A percentile compares a stretch with the other conserved stretches of the same genome.
phyloP scores from a whole-genome alignment of 2,888 invertebrate genomes.

The Plagodis pulveraria region DNA sequence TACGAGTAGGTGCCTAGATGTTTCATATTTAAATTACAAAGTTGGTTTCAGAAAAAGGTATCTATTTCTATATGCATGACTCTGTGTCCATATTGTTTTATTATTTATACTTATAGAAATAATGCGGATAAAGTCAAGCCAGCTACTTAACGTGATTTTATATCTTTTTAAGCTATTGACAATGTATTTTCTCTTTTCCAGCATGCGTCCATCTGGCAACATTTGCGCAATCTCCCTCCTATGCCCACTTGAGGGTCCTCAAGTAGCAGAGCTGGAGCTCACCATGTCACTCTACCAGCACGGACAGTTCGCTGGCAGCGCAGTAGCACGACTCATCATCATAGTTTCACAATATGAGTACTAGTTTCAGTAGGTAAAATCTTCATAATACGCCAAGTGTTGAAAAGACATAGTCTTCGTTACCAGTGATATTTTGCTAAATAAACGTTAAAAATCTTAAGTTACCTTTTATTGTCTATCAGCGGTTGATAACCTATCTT shows the following conservation, averaged over 20 bases:
- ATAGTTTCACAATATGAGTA: conserved; percentile 93
- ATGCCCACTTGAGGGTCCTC: conserved; percentile 92
- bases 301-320: conserved; percentile 90
- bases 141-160: neutral
- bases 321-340: conserved; percentile 93
- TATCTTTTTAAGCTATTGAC: neutral
- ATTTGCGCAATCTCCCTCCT: conserved; percentile 91
- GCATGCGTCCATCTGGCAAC: conserved; percentile 85
- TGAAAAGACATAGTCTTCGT: neutral
- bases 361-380: conserved; percentile 35
- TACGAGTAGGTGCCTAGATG: no score
- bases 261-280: conserved; percentile 95
- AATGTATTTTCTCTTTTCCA: conserved; percentile 45
- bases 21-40: no score
- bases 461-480: neutral
- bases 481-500: no score
- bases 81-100: no score
- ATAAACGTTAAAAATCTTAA: conserved; percentile 12
- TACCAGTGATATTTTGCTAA: conserved; percentile 27
- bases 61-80: no score
- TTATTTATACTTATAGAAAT: neutral
- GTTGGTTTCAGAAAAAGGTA: no score
- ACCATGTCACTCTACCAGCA: conserved; percentile 93
- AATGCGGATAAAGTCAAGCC: neutral
- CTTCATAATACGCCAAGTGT: no score